Evolutionary conservation across 2,888 invertebrate genomes (phyloP), one percentile per base, ranked within the genome.

Genomic region (Ernsta delagoae): DNA sequence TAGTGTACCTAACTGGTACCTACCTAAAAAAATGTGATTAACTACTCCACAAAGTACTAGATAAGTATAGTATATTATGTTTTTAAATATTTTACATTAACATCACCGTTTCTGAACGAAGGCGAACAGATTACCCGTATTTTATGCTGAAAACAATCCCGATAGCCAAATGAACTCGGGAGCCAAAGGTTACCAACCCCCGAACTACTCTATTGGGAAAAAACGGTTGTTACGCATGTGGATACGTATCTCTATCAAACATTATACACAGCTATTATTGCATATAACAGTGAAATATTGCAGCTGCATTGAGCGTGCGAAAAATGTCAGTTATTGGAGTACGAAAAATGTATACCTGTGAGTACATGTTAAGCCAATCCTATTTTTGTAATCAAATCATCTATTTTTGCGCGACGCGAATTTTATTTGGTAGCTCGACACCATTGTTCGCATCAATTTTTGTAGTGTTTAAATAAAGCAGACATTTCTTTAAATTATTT

Each of bases 271-370:
- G 53, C 63, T 64, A 69, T 69, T 69, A 69, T 69, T 69, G 69
- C 69, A 64, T 69, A 69, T 69, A 69, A 64, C 63, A 69, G 69
- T 69, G 69, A 69, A 69, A 69, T 69, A 69, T 59, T 69, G 69
- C 69, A 63, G 16, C 69, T 64, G 69, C 69, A 69, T 64, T 69
- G 69, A 69, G 63, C 69, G 59, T 59, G 53, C 45, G 59, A 69
- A 64, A 69, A 69, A 48, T 34, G 41, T 53, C 63, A 69, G 69
- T 64, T 69, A 69, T 69, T 69, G 63, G 53, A 12, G 41, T 16
- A 64, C 64, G 69, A 69, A 69, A 69, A 69, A 69, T 64, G 64
- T 50, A 59, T 69, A 53, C 63, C 24, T 41, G 50, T 43, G 43
- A n/a, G 59, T 24, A 24, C 3, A 64, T 59, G 59, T 69, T 69